Conservation (phyloP, 2,797 vertebrate species). For the Huso huso region DNA sequence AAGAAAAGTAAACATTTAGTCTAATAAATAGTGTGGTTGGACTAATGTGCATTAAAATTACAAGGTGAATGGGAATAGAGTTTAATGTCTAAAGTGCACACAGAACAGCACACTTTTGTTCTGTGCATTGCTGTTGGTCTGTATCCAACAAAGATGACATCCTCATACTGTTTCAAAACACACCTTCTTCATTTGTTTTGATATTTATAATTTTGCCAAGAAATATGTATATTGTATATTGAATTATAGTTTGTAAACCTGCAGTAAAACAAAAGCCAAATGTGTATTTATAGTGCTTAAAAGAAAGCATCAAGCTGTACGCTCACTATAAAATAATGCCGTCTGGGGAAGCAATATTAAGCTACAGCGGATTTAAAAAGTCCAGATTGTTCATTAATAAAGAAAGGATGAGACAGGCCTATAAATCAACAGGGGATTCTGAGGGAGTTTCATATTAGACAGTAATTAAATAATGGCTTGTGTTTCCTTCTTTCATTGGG, state of each 20-base stretch:
- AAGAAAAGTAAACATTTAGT: no score
- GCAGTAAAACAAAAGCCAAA: slow-evolving; percentile 4
- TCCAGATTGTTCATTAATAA: slow-evolving; percentile 61
- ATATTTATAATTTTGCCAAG: neutral
- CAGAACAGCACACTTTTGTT: no score
- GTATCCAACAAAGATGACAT: no score
- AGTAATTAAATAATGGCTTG: slow-evolving; percentile 90
- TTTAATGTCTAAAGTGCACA: no score
- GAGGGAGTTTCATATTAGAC: slow-evolving; percentile 66
- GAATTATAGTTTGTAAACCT: slow-evolving; percentile 4
- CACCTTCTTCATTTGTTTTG: no score
- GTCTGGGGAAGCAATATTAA: slow-evolving; percentile 44
- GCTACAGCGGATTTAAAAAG: slow-evolving; percentile 54
- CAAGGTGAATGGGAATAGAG: no score
- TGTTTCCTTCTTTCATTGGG: slow-evolving; percentile 71
- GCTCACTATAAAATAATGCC: slow-evolving; percentile 18
- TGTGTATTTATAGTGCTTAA: slow-evolving; percentile 9
- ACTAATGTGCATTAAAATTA: no score
- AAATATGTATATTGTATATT: neutral
- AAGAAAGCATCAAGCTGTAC: neutral
- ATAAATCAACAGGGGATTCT: slow-evolving; percentile 48
- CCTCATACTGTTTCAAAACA: no score
- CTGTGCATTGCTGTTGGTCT: no score
- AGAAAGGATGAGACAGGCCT: slow-evolving; percentile 53
- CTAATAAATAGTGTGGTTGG: no score